Base-by-base conservation (phyloP, 2,888 invertebrate genomes). In the Bombylius discolor region DNA sequence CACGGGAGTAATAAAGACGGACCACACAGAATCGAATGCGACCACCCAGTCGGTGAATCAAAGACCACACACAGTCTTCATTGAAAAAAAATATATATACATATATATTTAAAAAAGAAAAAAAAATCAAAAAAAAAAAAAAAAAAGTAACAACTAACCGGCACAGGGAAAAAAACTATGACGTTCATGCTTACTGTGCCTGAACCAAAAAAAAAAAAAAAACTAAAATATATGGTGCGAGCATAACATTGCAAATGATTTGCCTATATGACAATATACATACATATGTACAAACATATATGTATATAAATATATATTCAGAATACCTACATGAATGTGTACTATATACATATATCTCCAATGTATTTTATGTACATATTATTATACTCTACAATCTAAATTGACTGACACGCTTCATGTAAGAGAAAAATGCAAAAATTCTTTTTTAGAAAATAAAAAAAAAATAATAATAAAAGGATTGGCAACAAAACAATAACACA, bases 21-120 rank as follows among this genome's bases (percentile, higher is more conserved):
- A 63, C 63, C 63, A 63, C 63, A 63, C 63, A 63, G 62, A 63
- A 62, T 63, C 59, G 56, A 62, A 60, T 59, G 58, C 63, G 63
- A 62, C 63, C 63, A 63, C 63, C 62, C 63, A 63, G 59, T 59
- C 60, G 59, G 62, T 59, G 58, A 62, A 62, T 62, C 58, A 53
- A 59, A 61, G 63, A 63, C 63, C 63, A 63, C 63, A 63, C 63
- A 63, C 62, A 58, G 61, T 54, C 53, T 62, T 58, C 44, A 58
- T 60, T 56, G 60, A 61, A 62, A 60, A 48, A 57, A 56, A 57
- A 56, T 23, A 23, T 23, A 23, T 3, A 23, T 23, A 23, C 23
- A 23, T 23, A 23, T 23, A 23, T 23, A 23, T 23, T 23, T 23
- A 58, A 61, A 55, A 56, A 59, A 56, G 58, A 58, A 58, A 55